Conservation (phyloP, 2,888 invertebrate species). For the Choristoneura rosaceana region DNA sequence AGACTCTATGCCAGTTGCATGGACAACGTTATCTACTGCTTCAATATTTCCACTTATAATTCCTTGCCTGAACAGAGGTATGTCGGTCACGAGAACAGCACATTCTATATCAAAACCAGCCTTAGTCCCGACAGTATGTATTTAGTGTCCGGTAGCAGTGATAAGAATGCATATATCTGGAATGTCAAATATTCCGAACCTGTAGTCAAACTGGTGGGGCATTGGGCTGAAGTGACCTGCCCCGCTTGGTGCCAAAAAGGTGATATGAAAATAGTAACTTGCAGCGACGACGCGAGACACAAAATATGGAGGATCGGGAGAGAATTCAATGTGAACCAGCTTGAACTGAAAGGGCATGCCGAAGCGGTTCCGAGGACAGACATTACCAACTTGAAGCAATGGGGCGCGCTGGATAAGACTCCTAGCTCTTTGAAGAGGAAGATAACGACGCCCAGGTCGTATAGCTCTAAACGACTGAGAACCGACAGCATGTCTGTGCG, state of each 20-base stretch:
- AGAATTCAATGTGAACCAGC: conserved; percentile 68
- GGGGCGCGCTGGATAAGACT: conserved; percentile 74
- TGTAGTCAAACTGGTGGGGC: conserved; percentile 89
- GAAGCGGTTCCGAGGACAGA: conserved; percentile 57
- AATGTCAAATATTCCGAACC: conserved; percentile 88
- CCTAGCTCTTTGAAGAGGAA: conserved; percentile 79
- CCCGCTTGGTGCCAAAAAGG: conserved; percentile 91
- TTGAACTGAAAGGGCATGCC: conserved; percentile 70
- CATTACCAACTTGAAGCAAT: conserved; percentile 57
- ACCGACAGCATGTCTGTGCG: conserved; percentile 46
- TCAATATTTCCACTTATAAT: conserved; percentile 90
- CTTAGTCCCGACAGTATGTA: conserved; percentile 93
- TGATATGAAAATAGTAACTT: conserved; percentile 89
- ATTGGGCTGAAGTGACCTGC: conserved; percentile 94
- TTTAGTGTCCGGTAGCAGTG: conserved; percentile 95
- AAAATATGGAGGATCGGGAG: conserved; percentile 90
- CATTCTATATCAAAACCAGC: conserved; percentile 94
- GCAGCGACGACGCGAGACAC: conserved; percentile 93
- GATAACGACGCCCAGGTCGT: conserved; percentile 53
- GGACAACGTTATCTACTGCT: conserved; percentile 94
- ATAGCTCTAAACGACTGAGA: conserved; percentile 52
- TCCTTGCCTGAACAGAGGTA: conserved; percentile 87
- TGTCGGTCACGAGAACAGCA: conserved; percentile 90
- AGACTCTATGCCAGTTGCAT: conserved; percentile 94
- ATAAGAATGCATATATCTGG: conserved; percentile 95